Base-by-base conservation (phyloP, 2,888 invertebrate species). In the Argynnis bischoffii region DNA sequence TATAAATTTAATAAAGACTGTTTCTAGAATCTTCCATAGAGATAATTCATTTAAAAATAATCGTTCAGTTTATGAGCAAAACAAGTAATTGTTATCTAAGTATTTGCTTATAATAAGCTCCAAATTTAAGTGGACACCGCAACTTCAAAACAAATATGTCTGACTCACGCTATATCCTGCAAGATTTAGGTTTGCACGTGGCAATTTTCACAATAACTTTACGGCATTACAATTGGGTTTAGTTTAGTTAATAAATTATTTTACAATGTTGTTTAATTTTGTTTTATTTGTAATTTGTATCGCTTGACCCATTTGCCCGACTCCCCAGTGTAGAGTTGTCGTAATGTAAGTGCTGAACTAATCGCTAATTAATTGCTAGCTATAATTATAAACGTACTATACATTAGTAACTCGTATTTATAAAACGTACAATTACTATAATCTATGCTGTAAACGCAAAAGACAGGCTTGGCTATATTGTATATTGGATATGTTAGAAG, bases 291-390 rank as follows among this genome's bases (percentile, higher is more conserved):
- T 83, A 86, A 84, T 85, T 87, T 79, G 86, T 86, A 81, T 72
- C 79, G 78, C 81, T 84, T 87, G 87, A 87, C 87, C 87, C 81
- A 86, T 80, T 83, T 86, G 79, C 76, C 76, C 70, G 72, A 71
- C 77, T 77, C 79, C 79, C 79, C 79, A 64, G 71, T 72, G 72
- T 69, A 50, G 57, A 61, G 68, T 72, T 69, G 68, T 69, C 69
- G 66, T 66, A 69, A 69, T 69, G 64, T 72, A 72, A 70, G 64
- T 71, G 72, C 47, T 59, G 55, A 61, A 72, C 64, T 70, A 63
- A 71, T 71, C 66, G 74, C 67, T 69, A 64, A 72, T 69, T 75
- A 74, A 69, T 77, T 69, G 48, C n/a, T 63, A 50, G 21, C 16
- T 51, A 26, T 59, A 59, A 59, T 51, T 51, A 55, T 55, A 35